Conservation (phyloP, 2,113 vertebrate species). For the Etia nguti region DNA sequence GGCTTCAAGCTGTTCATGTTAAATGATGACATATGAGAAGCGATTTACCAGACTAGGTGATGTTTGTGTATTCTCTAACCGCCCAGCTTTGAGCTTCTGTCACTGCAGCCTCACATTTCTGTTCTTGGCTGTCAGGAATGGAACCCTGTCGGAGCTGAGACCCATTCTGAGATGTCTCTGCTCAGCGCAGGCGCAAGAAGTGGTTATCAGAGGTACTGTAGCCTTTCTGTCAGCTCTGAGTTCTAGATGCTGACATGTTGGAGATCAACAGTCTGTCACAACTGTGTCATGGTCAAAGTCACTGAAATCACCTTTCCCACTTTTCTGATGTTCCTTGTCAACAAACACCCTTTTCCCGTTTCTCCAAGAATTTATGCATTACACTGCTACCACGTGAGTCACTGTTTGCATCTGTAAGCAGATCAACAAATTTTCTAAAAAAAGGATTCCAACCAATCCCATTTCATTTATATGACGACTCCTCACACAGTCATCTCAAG, state of each 20-base stretch:
- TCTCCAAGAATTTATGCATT: neutral
- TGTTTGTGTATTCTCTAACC: neutral
- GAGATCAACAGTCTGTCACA: neutral
- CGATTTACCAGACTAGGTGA: neutral
- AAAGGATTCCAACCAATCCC: neutral
- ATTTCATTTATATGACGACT: neutral
- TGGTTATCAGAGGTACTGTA: neutral
- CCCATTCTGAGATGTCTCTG: neutral
- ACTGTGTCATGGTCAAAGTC: neutral
- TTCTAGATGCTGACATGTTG: neutral
- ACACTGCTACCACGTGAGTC: neutral
- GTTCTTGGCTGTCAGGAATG: neutral
- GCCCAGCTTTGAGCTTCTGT: neutral
- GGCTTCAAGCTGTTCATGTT: neutral
- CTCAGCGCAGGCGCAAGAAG: neutral
- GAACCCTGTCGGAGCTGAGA: neutral
- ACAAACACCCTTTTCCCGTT: rapidly evolving
- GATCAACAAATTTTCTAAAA: neutral
- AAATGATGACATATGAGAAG: neutral
- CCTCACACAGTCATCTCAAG: neutral
- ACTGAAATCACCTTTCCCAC: neutral
- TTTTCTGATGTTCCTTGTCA: neutral
- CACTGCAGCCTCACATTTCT: neutral
- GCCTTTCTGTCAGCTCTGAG: neutral
- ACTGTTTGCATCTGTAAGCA: neutral